Conservation (phyloP, 2,888 invertebrate genomes). For the Lamellibrachia columna region DNA sequence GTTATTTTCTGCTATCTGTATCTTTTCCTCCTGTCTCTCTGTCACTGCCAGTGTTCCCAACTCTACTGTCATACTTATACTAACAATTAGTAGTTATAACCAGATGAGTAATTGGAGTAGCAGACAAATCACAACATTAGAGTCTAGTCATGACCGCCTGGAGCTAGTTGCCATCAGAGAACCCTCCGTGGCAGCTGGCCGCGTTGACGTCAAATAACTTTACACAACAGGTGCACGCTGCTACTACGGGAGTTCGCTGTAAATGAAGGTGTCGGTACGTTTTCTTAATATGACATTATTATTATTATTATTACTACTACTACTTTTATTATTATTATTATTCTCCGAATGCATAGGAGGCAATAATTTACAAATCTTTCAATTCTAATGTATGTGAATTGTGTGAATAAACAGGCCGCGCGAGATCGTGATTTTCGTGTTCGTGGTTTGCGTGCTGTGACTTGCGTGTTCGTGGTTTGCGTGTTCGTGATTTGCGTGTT, state of each 20-base stretch:
- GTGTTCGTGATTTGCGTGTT: no score
- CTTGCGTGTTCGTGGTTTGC: no score
- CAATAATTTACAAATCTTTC: no score
- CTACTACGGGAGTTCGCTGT: neutral
- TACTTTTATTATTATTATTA: neutral
- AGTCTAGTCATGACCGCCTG: neutral
- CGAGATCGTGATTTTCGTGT: no score
- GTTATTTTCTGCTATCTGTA: no score
- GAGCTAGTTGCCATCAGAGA: neutral
- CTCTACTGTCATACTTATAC: neutral
- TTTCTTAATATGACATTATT: neutral
- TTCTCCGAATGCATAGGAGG: neutral
- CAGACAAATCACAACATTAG: neutral
- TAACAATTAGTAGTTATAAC: neutral
- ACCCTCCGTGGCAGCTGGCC: neutral
- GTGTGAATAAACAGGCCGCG: no score
- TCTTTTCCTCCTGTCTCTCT: no score
- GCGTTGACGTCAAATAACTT: neutral
- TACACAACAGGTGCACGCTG: neutral
- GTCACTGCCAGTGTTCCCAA: no score
- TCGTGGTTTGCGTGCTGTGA: no score
- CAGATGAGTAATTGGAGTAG: neutral
- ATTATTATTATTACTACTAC: neutral
- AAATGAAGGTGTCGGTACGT: neutral
- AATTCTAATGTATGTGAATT: no score